Evolutionary conservation across 2,113 vertebrate species (phyloP), one percentile per base, ranked within the genome.

Genomic region (Cynocephalus volans): DNA sequence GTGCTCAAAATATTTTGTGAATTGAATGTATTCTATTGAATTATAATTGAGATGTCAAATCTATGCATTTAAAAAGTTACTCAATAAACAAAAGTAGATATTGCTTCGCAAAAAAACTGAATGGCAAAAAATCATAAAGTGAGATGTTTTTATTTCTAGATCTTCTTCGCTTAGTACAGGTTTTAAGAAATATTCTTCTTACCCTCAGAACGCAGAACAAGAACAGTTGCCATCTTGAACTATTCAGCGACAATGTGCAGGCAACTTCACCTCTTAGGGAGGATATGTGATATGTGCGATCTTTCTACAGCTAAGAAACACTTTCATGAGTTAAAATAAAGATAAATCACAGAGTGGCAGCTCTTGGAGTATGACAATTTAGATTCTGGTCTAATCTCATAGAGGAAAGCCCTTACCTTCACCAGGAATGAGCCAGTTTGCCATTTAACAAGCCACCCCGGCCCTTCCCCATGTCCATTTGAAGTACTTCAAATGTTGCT

Each of bases 1-100:
- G 8, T 82, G 18, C 6, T 24, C 41, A 41, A 41, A 41, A 41
- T 41, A 41, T 41, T 41, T 41, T 41, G 56, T 62, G 13, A 81
- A 60, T 14, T 65, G 60, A 95, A 65, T 65, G 14, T 77, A 54
- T 85, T 92, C 54, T 73, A 77, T 21, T 86, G 60, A 76, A 65
- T 0, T 87, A 80, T 48, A 72, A 77, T 41, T 79, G 56, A 92
- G 56, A 95, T 69, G 23, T 72, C 54, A 64, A 77, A 82, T 9
- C 12, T 41, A 62, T 18, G 5, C 36, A 92, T 15, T 85, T 76
- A 18, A 41, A 88, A 84, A 60, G 48, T 14, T 52, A 75, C 67
- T 79, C 31, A 95, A 62, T 56, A 67, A 83, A 89, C 3, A 79
- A 95, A 95, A 92, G 41, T 77, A 69, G 62, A 45, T 73, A 56